phyloP scores from a whole-genome alignment of 2,113 vertebrate species.

The Cavia aperea region DNA sequence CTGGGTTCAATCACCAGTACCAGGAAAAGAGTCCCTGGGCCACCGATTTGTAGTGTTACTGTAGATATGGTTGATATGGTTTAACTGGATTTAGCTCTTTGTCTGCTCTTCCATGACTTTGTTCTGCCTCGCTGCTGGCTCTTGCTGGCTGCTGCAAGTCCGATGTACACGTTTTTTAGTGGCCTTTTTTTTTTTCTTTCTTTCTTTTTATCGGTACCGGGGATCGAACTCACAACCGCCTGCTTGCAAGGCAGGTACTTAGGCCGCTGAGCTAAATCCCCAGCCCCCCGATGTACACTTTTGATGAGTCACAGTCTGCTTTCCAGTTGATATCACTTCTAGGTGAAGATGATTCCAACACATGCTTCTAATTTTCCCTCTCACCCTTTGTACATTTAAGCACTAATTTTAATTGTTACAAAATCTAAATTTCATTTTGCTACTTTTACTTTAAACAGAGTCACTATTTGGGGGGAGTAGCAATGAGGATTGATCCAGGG shows the following conservation, averaged over 20 bases:
- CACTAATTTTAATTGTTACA: background rate
- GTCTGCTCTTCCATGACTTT: background rate
- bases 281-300: background rate
- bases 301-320: background rate
- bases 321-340: background rate
- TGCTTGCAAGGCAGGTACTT: too few relatives aligned
- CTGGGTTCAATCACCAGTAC: background rate
- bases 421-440: background rate
- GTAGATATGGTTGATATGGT: background rate
- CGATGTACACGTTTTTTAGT: background rate
- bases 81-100: background rate
- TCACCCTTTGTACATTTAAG: too few relatives aligned
- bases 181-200: too few relatives aligned
- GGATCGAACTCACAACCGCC: too few relatives aligned
- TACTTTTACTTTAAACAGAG: background rate
- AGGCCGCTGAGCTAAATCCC: too few relatives aligned
- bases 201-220: too few relatives aligned
- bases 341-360: background rate
- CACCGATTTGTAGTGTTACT: background rate
- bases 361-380: background rate
- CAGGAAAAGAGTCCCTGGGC: background rate
- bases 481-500: background rate
- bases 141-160: background rate
- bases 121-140: background rate
- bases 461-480: background rate